Evolutionary conservation across 1,140 invertebrate species (phyloP).

Genomic region (Procambarus clarkii): DNA sequence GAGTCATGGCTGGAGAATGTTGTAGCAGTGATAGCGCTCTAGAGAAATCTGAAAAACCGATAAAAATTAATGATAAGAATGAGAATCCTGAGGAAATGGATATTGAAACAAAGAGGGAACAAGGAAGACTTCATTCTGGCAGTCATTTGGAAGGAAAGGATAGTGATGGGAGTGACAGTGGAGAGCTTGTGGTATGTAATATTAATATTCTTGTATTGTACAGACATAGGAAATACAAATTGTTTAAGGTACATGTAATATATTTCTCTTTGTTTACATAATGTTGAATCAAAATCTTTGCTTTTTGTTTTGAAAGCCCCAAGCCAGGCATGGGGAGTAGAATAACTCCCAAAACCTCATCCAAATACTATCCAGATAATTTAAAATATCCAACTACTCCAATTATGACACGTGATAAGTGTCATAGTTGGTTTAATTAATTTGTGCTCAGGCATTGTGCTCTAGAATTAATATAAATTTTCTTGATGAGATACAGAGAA

Average conservation of each 20-base stretch:
- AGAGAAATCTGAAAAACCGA: background rate
- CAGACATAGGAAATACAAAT: background rate
- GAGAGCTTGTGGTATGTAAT: conserved; percentile 21
- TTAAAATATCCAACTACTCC: too few species aligned
- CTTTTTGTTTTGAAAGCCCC: too few species aligned
- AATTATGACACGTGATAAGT: too few species aligned
- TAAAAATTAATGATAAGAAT: background rate
- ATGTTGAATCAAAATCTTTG: too few species aligned
- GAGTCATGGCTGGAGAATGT: background rate
- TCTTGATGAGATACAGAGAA: too few species aligned
- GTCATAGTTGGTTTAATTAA: too few species aligned
- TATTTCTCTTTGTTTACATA: too few species aligned
- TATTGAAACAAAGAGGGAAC: background rate
- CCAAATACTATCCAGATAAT: too few species aligned
- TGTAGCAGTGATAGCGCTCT: background rate
- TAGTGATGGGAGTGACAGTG: conserved; percentile 23
- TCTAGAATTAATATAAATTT: too few species aligned
- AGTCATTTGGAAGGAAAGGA: background rate
- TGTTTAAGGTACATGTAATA: background rate
- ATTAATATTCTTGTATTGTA: background rate
- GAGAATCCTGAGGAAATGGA: background rate
- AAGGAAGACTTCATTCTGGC: background rate
- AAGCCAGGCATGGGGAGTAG: too few species aligned
- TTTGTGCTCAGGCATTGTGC: too few species aligned
- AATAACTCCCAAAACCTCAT: too few species aligned